Evolutionary conservation across 2,888 invertebrate genomes (phyloP).

Genomic region (Temnothorax unifasciatus): DNA sequence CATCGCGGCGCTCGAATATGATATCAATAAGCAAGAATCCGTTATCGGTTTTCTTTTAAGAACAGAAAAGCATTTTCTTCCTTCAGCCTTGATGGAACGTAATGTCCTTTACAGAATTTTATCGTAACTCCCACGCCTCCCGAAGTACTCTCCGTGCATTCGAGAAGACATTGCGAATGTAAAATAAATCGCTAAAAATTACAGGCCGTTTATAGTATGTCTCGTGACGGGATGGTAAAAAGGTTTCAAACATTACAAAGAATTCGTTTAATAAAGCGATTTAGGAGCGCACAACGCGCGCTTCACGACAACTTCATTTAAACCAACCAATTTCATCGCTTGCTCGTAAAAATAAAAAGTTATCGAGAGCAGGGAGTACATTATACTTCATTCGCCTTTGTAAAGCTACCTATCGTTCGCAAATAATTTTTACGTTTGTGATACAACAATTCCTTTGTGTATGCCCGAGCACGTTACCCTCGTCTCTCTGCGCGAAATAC

Average conservation of each 20-base stretch:
- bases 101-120: slow-evolving; percentile 23
- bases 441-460: not conserved
- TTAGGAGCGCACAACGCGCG: not conserved
- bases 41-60: slow-evolving; percentile 61
- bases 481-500: not conserved
- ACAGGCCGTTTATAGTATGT: not conserved
- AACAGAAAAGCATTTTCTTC: slow-evolving; percentile 32
- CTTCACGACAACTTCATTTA: not conserved
- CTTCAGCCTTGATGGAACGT: slow-evolving; percentile 3
- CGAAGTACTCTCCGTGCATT: not conserved
- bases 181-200: slow-evolving; percentile 10
- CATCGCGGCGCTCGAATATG: slow-evolving; percentile 49
- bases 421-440: not conserved
- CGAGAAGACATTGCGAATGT: not conserved
- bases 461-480: not conserved
- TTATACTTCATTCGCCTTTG: not conserved
- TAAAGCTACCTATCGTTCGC: not conserved
- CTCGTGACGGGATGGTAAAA: not conserved
- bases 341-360: too few relatives aligned
- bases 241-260: not conserved
- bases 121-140: not conserved
- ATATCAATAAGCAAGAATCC: slow-evolving; percentile 63
- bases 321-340: not conserved
- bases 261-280: not conserved
- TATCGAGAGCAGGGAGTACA: not conserved